Evolutionary conservation across 1,140 invertebrate species (phyloP).

Genomic region (Anoplolepis gracilipes): DNA sequence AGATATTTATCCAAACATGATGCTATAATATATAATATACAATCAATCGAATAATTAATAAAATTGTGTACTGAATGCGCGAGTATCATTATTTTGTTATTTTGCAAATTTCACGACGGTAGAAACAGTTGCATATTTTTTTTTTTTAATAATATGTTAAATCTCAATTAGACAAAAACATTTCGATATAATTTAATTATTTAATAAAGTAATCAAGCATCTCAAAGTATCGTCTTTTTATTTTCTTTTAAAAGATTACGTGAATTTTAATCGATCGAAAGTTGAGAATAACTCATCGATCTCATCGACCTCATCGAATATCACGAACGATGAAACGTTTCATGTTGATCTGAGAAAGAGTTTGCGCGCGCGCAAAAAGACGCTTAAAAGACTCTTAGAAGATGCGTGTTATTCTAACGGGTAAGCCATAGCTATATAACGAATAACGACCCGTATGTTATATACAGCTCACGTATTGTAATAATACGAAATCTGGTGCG

Average conservation of each 20-base stretch:
- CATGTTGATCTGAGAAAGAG: conserved; percentile 1
- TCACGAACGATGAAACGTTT: too few relatives aligned
- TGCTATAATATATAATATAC: too few relatives aligned
- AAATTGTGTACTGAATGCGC: neutral
- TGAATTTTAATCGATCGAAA: neutral
- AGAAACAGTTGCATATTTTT: neutral
- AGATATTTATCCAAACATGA: conserved; percentile 30
- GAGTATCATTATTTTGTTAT: neutral
- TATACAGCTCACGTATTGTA: conserved; percentile 61
- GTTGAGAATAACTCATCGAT: neutral
- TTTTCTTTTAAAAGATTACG: neutral
- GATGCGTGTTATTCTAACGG: conserved; percentile 62
- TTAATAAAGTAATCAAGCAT: neutral
- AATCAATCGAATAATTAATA: too few relatives aligned
- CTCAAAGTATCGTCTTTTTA: neutral
- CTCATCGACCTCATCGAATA: too few relatives aligned
- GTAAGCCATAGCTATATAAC: conserved; percentile 34
- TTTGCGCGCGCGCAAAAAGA: conserved; percentile 23
- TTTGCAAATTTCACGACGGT: neutral
- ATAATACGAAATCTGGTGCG: conserved; percentile 76
- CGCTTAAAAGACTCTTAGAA: too few relatives aligned
- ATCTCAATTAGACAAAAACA: neutral
- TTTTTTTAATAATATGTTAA: neutral
- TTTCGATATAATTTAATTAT: neutral
- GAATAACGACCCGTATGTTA: conserved; percentile 3